Base-by-base conservation (phyloP, 2,797 vertebrate species). In the Sebastes trivittatus region DNA sequence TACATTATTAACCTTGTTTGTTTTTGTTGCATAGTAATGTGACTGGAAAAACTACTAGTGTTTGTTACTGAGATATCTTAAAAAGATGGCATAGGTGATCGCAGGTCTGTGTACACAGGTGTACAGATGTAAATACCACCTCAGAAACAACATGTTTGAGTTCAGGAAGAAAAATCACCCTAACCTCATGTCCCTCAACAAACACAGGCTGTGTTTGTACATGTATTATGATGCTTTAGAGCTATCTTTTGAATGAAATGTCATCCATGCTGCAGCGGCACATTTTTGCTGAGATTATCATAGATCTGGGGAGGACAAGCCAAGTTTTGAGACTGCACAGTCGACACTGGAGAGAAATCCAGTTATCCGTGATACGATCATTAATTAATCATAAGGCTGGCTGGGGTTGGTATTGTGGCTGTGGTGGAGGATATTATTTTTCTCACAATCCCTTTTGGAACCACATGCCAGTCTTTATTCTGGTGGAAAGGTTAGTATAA, bases 381-480 rank as follows among this genome's bases (percentile, higher is more conserved):
- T 81, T 66, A 78, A 82, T 85, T 74, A 79, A 67, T 75, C 62
- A 72, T 75, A 23, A 65, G 13, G 23, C 64, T 78, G 42, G 30
- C 2, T 66, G 22, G 30, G 69, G 14, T 29, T 63, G 36, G 7
- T 56, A 11, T 54, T 75, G 61, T 72, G 42, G n/a, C 49, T 66
- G 49, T 70, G 22, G 11, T 6, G 3, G 29, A 61, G 65, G 32
- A 63, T 68, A 65, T 54, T 74, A 66, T 69, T 54, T 81, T 81
- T 61, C 63, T 58, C 8, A 61, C 34, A 30, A 6, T 58, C 22
- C 16, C 11, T 29, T 70, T 65, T 60, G 6, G 1, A 68, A 67
- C 20, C 52, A 30, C 27, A 62, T 54, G 20, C 11, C 34, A 62
- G 16, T 62, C 52, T 80, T 52, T 77, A 67, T 69, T 11, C 18